Evolutionary conservation across 1,140 invertebrate species (phyloP), one percentile per base, ranked within the genome.

Genomic region (Homarus americanus): DNA sequence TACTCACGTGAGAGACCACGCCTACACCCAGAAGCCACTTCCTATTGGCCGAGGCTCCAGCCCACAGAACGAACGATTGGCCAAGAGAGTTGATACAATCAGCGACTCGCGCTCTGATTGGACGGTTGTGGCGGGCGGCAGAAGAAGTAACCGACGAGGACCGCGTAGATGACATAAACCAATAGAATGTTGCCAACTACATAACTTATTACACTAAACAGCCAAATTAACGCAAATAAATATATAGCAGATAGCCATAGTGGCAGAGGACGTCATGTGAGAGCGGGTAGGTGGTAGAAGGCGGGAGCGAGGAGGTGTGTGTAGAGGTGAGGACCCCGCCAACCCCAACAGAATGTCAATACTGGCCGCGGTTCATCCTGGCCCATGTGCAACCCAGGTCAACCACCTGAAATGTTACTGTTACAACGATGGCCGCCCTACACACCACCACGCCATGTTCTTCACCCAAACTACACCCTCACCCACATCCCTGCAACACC

Each of bases 1-100:
- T 89, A 82, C 79, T 89, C 79, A 72, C 58, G 63, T 36, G 78
- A 38, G 28, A 88, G 76, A 53, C 78, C 79, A 63, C 87, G 87
- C 87, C 87, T 38, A 36, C 79, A 10, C 34, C 58, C 63, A 41
- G 66, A 49, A 49, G 36, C 58, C 79, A 24, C 87, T 36, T 34
- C 24, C 76, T 15, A 89, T 89, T 89, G 87, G 87, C 20, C 58
- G 28, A 32, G n/a, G 63, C 66, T 32, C 40, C 63, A 34, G 15
- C 66, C 79, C 63, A 15, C 87, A 82, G 87, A 89, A 89, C 87
- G 87, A 89, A 89, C 69, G 87, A 89, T 89, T 89, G 87, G 87
- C 66, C 24, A 41, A 53, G 66, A 82, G 87, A 89, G 79, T 82
- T 82, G 87, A 82, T 89, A 89, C 87, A 89, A 80, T 89, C n/a